Base-by-base conservation (phyloP, 2,113 vertebrate species). In the Geothlypis trichas region DNA sequence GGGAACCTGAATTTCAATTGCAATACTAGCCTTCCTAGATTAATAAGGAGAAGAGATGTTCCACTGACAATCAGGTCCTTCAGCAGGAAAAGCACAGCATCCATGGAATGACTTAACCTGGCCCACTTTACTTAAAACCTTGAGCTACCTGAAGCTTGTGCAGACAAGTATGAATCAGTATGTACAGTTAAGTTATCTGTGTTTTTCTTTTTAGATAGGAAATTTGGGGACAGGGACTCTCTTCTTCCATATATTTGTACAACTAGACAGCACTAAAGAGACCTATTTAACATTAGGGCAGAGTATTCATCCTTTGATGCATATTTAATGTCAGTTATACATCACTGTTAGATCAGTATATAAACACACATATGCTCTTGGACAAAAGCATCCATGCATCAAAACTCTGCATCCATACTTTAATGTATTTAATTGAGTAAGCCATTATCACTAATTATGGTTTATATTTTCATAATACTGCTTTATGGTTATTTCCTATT, bases 401-500 rank as follows among this genome's bases (percentile, higher is more conserved):
- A 91, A 93, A 96, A 90, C 65, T 71, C 85, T 78, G 90, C 79
- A 90, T 90, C 85, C 79, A 74, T 86, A 81, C 86, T 93, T 96
- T 80, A 93, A 80, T 86, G 52, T 78, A 92, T 93, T 94, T 94
- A 95, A 96, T 96, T 95, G 93, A 96, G 86, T 92, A 95, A 93
- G 54, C 54, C 57, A 94, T 96, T 96, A 93, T 83, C 65, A 49
- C 79, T 95, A 94, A 96, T 96, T 95, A 94, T 72, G 54, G 85
- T 90, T 96, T 94, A 94, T 96, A 93, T 96, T 95, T 95, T 96
- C 85, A 89, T 95, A 96, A 96, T 89, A 81, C 28, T 54, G 65
- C 68, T 96, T 97, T 96, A 97, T 87, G 92, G 93, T 96, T 96
- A 96, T 96, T 96, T 88, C 76, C 69, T 84, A 92, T 86, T 94